Percentiles rank a stretch among this genome's conserved stretches.
Evolutionary conservation across 2,888 invertebrate species (phyloP).

Genomic region (Sepiola atlantica): DNA sequence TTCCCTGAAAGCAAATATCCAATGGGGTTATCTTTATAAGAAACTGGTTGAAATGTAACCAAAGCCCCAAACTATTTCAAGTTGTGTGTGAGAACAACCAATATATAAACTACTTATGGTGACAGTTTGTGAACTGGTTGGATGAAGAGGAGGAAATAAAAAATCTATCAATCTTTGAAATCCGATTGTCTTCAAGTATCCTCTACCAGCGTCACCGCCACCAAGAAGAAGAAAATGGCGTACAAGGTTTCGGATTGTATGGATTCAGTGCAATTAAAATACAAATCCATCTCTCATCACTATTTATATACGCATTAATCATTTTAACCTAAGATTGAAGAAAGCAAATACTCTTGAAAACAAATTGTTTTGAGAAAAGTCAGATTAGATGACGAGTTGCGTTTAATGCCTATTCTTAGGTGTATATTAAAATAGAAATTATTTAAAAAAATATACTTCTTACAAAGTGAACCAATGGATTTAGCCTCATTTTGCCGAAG

Average conservation of each 20-base stretch:
- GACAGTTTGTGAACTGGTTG: not conserved
- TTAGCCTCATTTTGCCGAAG: not conserved
- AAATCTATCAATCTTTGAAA: not conserved
- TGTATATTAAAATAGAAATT: not conserved
- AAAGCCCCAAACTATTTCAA: not conserved
- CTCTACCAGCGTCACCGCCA: not conserved
- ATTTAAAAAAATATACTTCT: no score
- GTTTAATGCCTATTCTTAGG: not conserved
- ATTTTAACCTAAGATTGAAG: not conserved
- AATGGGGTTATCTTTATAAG: not conserved
- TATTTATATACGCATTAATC: not conserved
- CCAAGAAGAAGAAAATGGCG: not conserved
- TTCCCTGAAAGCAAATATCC: not conserved
- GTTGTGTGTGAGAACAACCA: not conserved
- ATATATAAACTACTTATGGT: not conserved
- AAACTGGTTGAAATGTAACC: not conserved
- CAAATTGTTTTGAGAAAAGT: not conserved
- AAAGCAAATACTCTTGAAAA: not conserved
- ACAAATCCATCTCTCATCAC: not conserved
- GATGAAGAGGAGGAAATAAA: not conserved
- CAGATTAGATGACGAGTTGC: no score
- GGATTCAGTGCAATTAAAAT: not conserved
- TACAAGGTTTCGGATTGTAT: not conserved
- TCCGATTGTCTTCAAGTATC: not conserved
- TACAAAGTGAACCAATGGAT: not conserved